Evolutionary conservation across 2,888 invertebrate genomes (phyloP).

Genomic region (Panopea generosa): DNA sequence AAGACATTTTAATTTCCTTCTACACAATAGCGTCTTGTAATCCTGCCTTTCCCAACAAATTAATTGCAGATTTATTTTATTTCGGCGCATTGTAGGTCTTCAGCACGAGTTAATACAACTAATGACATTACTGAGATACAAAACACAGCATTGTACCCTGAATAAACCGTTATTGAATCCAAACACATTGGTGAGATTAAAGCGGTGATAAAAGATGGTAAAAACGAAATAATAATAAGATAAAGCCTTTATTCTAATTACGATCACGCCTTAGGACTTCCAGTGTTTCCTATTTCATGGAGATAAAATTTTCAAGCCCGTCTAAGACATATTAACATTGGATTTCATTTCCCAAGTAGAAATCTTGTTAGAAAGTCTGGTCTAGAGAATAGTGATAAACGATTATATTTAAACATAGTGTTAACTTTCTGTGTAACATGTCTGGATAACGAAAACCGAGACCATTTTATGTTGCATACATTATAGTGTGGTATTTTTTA

Average conservation of each 20-base stretch:
- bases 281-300: constrained; percentile 6
- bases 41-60: constrained; percentile 34
- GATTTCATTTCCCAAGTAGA: neutral
- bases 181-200: constrained; percentile 32
- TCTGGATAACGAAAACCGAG: no score
- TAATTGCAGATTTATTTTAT: constrained; percentile 49
- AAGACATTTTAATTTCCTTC: constrained; percentile 49
- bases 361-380: no score
- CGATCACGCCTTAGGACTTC: constrained; percentile 17
- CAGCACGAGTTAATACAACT: constrained; percentile 12
- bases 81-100: constrained; percentile 43
- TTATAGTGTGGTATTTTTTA: no score
- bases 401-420: no score
- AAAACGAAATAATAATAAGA: constrained; percentile 40
- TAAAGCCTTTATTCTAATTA: constrained; percentile 45
- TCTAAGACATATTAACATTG: neutral
- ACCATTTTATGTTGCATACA: no score
- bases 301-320: neutral
- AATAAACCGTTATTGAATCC: constrained; percentile 43
- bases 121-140: constrained; percentile 21
- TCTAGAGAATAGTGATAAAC: no score
- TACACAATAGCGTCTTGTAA: constrained; percentile 24
- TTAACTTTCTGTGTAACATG: no score
- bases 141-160: constrained; percentile 25
- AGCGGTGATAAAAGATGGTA: constrained; percentile 36